Base-by-base conservation (phyloP, 2,113 vertebrate species). In the Leuciscus idus region DNA sequence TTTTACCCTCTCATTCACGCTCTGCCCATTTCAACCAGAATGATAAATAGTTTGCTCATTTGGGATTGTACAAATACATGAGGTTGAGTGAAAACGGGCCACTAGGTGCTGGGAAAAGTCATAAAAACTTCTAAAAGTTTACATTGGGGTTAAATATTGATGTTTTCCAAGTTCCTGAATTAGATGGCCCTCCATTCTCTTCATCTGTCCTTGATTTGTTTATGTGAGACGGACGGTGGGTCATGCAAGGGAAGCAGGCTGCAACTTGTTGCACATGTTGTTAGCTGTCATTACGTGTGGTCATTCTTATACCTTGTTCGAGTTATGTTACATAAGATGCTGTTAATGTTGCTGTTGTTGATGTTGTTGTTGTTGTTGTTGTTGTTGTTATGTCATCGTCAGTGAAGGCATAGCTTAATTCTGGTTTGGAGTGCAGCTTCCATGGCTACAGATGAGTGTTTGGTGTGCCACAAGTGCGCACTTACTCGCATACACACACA, bases 1-100 rank as follows among this genome's bases (percentile, higher is more conserved):
- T 72, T 81, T 81, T n/a, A 81, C 15, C 23, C 78, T 46, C 59
- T 46, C 78, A 46, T 81, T 81, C 57, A 48, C 3, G 6, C 17
- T 46, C 33, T 79, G 33, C 55, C 30, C 11, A 4, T 57, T 33
- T 23, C 4, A 1, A 43, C 77, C 36, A 62, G 33, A 90, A 93
- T 91, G 90, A 91, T 91, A 91, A 91, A 90, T 89, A 92, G 90
- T 93, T 94, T 93, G 92, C 90, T 86, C 88, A 64, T 59, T 88
- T 84, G 73, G 87, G 86, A 88, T 90, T 90, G 90, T 87, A 89
- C 89, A 93, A 93, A 93, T 90, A 93, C 87, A 93, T 91, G 91
- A 91, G 88, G 88, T 90, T 91, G 92, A 83, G 85, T 92, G 91
- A 92, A 86, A 88, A 93, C 87, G 19, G 46, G 55, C 82, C 83